Evolutionary conservation across 1,140 invertebrate genomes (phyloP).

Genomic region (Halesus radiatus): DNA sequence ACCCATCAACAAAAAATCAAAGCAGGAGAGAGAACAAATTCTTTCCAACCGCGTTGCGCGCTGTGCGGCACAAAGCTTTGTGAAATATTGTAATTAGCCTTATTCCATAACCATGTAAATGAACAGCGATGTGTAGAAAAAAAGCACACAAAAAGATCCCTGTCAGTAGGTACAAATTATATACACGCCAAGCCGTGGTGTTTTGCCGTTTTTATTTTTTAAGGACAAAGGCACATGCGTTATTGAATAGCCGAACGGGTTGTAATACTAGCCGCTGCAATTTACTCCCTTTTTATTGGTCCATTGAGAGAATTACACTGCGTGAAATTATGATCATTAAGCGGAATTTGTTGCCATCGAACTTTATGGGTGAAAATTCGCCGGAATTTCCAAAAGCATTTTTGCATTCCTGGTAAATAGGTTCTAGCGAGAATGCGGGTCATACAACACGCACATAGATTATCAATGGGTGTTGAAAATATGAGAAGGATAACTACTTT

Average conservation of each 20-base stretch:
- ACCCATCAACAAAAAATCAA: constrained; percentile 15
- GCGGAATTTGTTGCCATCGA: background rate
- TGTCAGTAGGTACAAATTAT: constrained; percentile 10
- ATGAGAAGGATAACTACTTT: no score
- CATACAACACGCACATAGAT: no score
- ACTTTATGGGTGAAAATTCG: background rate
- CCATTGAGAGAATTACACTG: constrained; percentile 8
- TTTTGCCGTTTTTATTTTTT: constrained; percentile 46
- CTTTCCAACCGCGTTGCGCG: background rate
- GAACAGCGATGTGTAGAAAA: constrained; percentile 32
- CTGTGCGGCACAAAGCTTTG: constrained; percentile 50
- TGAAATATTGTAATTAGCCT: constrained; percentile 57
- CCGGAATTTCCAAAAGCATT: no score
- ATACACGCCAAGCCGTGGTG: constrained; percentile 41
- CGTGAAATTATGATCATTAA: constrained; percentile 5
- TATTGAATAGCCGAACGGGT: constrained; percentile 27
- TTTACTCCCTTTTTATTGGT: constrained; percentile 34
- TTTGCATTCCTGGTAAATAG: no score
- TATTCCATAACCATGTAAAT: constrained; percentile 57
- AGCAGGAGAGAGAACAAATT: background rate
- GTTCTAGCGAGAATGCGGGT: no score
- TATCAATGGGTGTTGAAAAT: no score
- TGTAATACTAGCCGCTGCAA: constrained; percentile 14
- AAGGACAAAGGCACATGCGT: constrained; percentile 21
- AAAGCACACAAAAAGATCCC: constrained; percentile 10